phyloP scores from a whole-genome alignment of 2,797 vertebrate genomes.

The Carduelis carduelis region DNA sequence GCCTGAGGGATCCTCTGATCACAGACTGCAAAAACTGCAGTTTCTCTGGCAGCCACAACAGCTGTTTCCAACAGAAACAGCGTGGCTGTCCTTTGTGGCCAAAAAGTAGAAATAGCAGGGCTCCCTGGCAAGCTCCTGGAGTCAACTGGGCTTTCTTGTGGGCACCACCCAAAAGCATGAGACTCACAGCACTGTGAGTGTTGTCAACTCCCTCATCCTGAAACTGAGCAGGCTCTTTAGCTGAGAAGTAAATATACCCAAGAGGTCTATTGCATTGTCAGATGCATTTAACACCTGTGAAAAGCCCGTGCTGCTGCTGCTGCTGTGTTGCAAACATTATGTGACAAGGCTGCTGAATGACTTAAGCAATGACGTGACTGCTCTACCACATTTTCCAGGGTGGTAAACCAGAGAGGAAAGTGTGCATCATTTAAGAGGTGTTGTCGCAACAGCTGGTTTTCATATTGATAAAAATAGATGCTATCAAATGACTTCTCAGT shows the following conservation, averaged over 20 bases:
- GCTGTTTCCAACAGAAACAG: neutral
- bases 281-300: neutral
- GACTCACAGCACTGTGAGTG: neutral
- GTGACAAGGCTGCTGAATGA: neutral
- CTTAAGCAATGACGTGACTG: neutral
- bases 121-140: neutral
- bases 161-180: neutral
- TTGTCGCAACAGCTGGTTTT: neutral
- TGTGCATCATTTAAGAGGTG: neutral
- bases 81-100: neutral
- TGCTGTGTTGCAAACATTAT: neutral
- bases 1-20: neutral
- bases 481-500: neutral
- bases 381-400: neutral
- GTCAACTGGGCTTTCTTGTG: neutral
- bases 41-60: neutral
- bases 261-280: neutral
- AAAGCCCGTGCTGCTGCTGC: neutral
- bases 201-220: neutral
- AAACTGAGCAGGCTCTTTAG: neutral
- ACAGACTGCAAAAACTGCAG: neutral
- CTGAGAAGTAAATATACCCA: neutral
- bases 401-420: neutral
- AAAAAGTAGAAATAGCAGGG: neutral
- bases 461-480: neutral